These are phyloP conservation scores for Halcyon chelicuti DNA, from an alignment of 2,797 vertebrate genomes.

Conservation along the genomic window DNA sequence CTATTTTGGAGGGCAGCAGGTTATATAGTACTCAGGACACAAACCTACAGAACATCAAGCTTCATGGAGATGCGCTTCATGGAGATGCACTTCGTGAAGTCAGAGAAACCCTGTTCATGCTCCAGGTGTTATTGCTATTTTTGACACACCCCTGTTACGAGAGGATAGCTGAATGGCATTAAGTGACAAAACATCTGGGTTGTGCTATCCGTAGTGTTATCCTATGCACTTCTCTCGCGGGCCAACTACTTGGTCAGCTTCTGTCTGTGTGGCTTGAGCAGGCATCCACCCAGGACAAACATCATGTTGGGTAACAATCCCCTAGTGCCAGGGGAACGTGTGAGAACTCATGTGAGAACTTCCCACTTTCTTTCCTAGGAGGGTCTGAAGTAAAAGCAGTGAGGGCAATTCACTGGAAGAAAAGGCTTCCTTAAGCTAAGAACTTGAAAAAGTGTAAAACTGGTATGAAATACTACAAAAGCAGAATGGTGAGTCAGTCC, in stretches of 20 bases:
- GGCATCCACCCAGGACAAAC: not conserved
- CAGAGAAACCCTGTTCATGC: not conserved
- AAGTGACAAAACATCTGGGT: not conserved
- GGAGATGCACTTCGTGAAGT: not conserved
- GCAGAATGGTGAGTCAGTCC: not conserved
- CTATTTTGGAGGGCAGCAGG: not conserved
- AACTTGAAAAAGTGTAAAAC: not conserved
- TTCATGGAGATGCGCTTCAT: not conserved
- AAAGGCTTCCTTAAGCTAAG: not conserved
- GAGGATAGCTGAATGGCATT: not conserved
- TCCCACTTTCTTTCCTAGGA: not conserved
- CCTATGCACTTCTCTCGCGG: not conserved
- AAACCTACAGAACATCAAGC: not conserved
- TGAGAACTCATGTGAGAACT: not conserved
- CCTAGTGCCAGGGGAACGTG: fast-evolving
- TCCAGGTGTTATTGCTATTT: not conserved
- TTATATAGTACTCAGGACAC: not conserved
- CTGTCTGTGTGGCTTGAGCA: not conserved
- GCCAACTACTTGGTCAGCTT: not conserved
- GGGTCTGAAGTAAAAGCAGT: not conserved
- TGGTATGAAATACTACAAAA: not conserved
- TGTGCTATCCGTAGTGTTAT: not conserved
- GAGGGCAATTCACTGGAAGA: not conserved
- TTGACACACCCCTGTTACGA: not conserved
- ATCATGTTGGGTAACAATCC: too few relatives aligned